phyloP scores from a whole-genome alignment of 2,797 vertebrate genomes.

The Acipenser ruthenus region DNA sequence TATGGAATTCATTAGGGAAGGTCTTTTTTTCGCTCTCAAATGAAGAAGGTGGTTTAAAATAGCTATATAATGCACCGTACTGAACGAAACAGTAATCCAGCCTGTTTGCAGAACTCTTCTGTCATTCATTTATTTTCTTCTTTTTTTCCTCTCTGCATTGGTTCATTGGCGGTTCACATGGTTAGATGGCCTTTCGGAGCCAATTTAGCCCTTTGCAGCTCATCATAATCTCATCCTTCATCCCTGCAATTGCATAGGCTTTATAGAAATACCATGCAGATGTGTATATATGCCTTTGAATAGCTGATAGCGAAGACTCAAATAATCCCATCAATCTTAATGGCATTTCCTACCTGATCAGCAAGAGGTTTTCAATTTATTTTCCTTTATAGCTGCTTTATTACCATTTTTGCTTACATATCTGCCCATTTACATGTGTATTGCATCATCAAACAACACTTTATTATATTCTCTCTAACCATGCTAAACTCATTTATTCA shows the following conservation, averaged over 20 bases:
- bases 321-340: conserved; percentile 37
- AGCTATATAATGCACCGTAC: too few species aligned
- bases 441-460: conserved; percentile 1
- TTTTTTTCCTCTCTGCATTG: not conserved
- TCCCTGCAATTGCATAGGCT: conserved; percentile 33
- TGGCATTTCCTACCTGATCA: conserved; percentile 36
- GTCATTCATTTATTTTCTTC: conserved; percentile 15
- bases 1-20: too few species aligned
- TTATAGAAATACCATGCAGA: conserved; percentile 42
- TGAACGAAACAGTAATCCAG: too few species aligned
- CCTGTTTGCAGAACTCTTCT: too few species aligned
- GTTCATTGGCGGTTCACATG: conserved; percentile 16
- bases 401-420: conserved; percentile 24
- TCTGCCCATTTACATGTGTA: conserved; percentile 20
- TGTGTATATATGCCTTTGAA: conserved; percentile 24
- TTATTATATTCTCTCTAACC: conserved; percentile 12
- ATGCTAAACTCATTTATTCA: conserved; percentile 12
- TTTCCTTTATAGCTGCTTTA: conserved; percentile 30
- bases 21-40: too few species aligned
- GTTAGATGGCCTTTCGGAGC: conserved; percentile 34
- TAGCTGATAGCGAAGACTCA: conserved; percentile 24
- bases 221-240: conserved; percentile 36
- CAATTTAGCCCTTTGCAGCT: conserved; percentile 32
- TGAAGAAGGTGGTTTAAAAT: too few species aligned
- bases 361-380: conserved; percentile 25